Conservation (phyloP, 2,797 vertebrate species). For the Xenentodon cancila region DNA sequence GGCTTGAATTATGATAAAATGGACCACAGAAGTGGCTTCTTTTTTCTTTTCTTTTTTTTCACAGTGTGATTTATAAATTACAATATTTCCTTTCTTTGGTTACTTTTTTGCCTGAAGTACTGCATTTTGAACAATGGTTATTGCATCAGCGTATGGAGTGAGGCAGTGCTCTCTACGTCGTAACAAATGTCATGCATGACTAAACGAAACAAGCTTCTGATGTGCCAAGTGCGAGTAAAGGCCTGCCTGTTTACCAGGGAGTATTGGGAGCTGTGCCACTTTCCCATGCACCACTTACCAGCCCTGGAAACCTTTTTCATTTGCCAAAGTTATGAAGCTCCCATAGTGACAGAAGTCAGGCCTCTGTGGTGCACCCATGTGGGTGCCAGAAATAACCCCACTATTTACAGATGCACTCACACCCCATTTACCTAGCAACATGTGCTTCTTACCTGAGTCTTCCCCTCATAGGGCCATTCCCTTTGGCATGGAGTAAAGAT, state of each 20-base stretch:
- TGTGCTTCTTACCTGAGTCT: conserved; percentile 58
- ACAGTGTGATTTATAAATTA: no score
- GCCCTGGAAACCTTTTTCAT: conserved; percentile 82
- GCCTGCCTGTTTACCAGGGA: conserved; percentile 67
- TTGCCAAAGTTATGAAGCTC: conserved; percentile 74
- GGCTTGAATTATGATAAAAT: no score
- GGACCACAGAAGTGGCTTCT: no score
- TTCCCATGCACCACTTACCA: conserved; percentile 83
- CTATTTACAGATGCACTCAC: conserved; percentile 78
- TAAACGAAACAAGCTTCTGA: conserved; percentile 55
- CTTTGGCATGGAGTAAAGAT: conserved; percentile 59
- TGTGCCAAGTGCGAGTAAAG: conserved; percentile 54
- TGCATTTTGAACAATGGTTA: neutral
- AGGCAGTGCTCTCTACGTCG: no score
- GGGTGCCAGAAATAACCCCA: conserved; percentile 76
- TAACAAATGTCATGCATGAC: neutral
- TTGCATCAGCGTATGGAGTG: neutral
- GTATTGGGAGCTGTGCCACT: conserved; percentile 72
- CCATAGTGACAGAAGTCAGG: conserved; percentile 83
- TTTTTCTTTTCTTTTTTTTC: no score
- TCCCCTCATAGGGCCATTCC: conserved; percentile 47
- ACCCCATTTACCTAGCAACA: conserved; percentile 79
- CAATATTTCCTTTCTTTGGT: no score
- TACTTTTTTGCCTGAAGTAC: no score
- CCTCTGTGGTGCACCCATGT: conserved; percentile 71